These are phyloP conservation scores for Imbricaverruca yamaguchii DNA, from an alignment of 2,888 invertebrate genomes.

Conservation along the genomic window DNA sequence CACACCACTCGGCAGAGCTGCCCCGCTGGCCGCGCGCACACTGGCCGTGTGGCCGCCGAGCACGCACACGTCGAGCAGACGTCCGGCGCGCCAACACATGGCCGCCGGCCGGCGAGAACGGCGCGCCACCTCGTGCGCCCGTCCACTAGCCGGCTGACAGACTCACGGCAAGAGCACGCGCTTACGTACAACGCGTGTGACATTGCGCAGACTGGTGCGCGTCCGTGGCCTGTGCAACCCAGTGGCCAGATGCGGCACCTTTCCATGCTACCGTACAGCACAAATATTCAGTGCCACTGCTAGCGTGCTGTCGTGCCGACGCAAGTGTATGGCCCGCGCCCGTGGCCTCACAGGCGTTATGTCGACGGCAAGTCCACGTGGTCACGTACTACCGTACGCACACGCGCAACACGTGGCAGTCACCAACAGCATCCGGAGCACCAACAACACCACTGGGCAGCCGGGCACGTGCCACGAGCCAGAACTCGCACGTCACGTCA, in stretches of 20 bases:
- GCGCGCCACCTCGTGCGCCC: too few species aligned
- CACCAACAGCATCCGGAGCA: not conserved
- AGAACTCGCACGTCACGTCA: not conserved
- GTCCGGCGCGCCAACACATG: not conserved
- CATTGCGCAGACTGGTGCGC: too few species aligned
- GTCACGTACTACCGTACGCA: not conserved
- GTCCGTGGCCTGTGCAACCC: too few species aligned
- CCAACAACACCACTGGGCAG: not conserved
- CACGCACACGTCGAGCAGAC: not conserved
- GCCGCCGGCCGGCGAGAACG: not conserved
- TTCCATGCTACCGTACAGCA: not conserved
- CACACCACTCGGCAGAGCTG: too few species aligned
- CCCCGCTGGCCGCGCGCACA: too few species aligned
- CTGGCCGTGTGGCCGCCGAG: not conserved
- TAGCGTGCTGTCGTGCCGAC: not conserved
- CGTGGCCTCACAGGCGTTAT: not conserved
- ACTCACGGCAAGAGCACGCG: too few species aligned
- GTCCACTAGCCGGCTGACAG: too few species aligned
- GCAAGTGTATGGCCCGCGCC: not conserved
- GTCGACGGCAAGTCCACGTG: not conserved
- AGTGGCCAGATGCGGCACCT: not conserved
- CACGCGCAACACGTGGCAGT: not conserved
- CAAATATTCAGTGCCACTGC: not conserved
- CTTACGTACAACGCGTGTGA: too few species aligned
- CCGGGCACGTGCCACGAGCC: not conserved